These are phyloP conservation scores for Bubalus kerabau DNA, from an alignment of 2,113 vertebrate genomes.

Conservation along the genomic window DNA sequence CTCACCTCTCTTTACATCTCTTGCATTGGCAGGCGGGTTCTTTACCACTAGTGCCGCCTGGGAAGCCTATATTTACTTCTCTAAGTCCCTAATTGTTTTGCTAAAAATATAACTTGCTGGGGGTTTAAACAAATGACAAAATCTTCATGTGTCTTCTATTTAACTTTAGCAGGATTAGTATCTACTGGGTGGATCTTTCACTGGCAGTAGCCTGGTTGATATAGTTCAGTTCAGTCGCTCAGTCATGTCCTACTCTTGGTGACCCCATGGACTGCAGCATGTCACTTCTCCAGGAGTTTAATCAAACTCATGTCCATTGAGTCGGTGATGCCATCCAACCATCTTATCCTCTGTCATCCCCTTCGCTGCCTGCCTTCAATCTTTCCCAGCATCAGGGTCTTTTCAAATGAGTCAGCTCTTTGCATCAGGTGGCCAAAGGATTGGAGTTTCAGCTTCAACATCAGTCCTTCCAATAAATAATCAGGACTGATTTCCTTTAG, in stretches of 20 bases:
- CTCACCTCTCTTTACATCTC: neutral
- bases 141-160: neutral
- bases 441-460: neutral
- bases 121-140: neutral
- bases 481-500: neutral
- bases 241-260: neutral
- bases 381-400: neutral
- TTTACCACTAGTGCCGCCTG: neutral
- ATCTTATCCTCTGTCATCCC: neutral
- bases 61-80: constrained; percentile 47
- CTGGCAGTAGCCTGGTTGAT: neutral
- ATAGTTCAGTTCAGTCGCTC: neutral
- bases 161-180: neutral
- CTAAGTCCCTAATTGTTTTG: neutral
- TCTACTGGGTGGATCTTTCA: neutral
- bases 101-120: constrained; percentile 11
- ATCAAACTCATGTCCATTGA: neutral
- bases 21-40: neutral
- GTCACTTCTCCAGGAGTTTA: neutral
- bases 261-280: neutral
- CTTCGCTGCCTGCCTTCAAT: neutral
- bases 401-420: neutral
- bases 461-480: neutral
- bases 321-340: neutral
- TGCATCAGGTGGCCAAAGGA: neutral